Conservation (phyloP, 2,888 invertebrate genomes). For the Dolichopus griseipennis region DNA sequence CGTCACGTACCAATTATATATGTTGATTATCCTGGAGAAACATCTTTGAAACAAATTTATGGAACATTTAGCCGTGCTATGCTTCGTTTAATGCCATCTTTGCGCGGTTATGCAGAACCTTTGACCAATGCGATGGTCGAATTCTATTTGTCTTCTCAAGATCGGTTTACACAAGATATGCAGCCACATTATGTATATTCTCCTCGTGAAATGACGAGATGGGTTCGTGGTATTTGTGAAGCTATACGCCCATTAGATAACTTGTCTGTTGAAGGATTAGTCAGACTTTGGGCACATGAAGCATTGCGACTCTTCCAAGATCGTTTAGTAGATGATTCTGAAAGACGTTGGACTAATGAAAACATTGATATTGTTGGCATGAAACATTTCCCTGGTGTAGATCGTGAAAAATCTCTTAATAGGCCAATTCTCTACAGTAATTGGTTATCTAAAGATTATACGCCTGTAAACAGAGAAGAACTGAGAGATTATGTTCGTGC, state of each 20-base stretch:
- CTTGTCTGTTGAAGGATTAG: constrained; percentile 85
- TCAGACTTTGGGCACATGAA: constrained; percentile 99
- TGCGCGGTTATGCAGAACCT: constrained; percentile 91
- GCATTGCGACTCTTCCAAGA: constrained; percentile 95
- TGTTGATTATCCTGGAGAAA: constrained; percentile 98
- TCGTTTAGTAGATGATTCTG: constrained; percentile 85
- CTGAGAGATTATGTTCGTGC: constrained; percentile 95
- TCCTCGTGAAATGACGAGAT: constrained; percentile 96
- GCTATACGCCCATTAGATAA: constrained; percentile 93
- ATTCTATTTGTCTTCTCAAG: constrained; percentile 93
- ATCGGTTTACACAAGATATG: constrained; percentile 98
- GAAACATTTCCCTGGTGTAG: constrained; percentile 89
- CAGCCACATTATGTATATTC: constrained; percentile 99
- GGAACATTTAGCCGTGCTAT: constrained; percentile 98
- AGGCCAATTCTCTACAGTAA: constrained; percentile 97
- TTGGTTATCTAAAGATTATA: constrained; percentile 97
- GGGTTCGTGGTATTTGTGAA: constrained; percentile 99
- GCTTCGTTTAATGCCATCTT: constrained; percentile 84
- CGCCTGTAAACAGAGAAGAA: constrained; percentile 91
- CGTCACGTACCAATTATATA: constrained; percentile 98
- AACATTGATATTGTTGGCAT: constrained; percentile 88
- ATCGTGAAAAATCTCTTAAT: constrained; percentile 72
- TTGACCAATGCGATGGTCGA: constrained; percentile 99
- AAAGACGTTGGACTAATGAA: constrained; percentile 96
- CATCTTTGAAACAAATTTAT: constrained; percentile 95